Evolutionary conservation across 2,113 vertebrate genomes (phyloP), one percentile per base, ranked within the genome.

Genomic region (Vanacampus margaritifer): DNA sequence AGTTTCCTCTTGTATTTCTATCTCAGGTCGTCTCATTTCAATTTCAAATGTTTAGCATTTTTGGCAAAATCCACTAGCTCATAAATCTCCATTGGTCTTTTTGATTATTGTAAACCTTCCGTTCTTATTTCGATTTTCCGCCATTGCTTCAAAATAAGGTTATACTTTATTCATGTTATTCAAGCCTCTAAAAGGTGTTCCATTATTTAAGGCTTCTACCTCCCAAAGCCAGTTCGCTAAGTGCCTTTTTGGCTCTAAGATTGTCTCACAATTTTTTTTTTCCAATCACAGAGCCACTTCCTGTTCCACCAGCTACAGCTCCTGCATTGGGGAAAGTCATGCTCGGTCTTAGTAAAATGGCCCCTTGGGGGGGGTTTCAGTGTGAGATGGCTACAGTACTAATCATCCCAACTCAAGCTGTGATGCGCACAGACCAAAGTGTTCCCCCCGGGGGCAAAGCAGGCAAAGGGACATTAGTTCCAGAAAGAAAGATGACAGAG

Each of bases 121-220:
- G 7, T 6, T 11, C 68, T 72, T 66, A 24, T 75, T 79, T 81
- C 59, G 57, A 68, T 73, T 43, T 48, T 45, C 36, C 75, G 83
- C 63, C 74, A 60, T 74, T 43, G 23, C 66, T 70, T 72, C 80
- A 76, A 85, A 85, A 76, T 64, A 46, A 76, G 73, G 82, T 87
- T 84, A 89, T 90, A 77, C 84, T 84, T 89, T 85, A 87, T 89
- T 90, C 83, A 90, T 88, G 88, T 85, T 83, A 88, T 86, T 85
- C 83, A 84, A 87, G 77, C 82, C 82, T 86, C 79, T 87, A 84
- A 90, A 84, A 88, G 75, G 73, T 71, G 56, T 85, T 89, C 80
- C 73, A 90, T 88, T 87, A 89, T 89, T 90, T 84, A 90, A 69
- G 76, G 80, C 80, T 73, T 85, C 80, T 80, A 71, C 83, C 81